Percentiles rank a stretch among this genome's conserved stretches.
Evolutionary conservation across 2,797 vertebrate species (phyloP).

Genomic region (Tokudaia muenninki): DNA sequence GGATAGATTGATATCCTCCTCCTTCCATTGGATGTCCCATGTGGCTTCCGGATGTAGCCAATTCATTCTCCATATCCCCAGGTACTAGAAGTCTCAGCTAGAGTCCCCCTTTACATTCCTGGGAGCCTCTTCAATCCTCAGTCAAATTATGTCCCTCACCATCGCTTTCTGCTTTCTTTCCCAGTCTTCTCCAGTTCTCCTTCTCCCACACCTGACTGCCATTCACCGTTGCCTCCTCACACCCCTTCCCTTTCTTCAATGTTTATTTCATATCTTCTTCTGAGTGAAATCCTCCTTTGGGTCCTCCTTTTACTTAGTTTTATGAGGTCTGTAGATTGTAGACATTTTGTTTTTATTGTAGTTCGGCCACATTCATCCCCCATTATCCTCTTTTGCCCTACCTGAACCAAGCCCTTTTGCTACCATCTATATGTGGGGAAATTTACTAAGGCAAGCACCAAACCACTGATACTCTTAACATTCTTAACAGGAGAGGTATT

Average conservation of each 20-base stretch:
- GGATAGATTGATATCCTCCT: neutral
- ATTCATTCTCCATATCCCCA: neutral
- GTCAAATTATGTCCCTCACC: neutral
- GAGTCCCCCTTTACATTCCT: neutral
- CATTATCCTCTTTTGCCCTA: neutral
- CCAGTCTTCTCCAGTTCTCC: neutral
- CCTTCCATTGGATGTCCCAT: neutral
- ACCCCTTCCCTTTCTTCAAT: neutral
- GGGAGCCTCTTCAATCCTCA: neutral
- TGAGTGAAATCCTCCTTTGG: neutral
- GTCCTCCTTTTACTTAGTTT: neutral
- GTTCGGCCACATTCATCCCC: neutral
- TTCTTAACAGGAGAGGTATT: neutral
- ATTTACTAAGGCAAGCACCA: neutral
- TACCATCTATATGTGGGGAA: neutral
- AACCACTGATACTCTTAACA: neutral
- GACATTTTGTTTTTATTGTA: neutral
- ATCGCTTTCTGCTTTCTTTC: neutral
- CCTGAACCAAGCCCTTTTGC: neutral
- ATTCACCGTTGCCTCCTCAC: neutral
- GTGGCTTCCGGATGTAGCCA: too few species aligned
- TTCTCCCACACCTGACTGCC: neutral
- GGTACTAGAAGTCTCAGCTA: neutral
- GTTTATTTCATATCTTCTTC: neutral
- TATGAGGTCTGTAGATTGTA: neutral